phyloP scores from a whole-genome alignment of 2,113 vertebrate genomes.

The Vidua macroura region DNA sequence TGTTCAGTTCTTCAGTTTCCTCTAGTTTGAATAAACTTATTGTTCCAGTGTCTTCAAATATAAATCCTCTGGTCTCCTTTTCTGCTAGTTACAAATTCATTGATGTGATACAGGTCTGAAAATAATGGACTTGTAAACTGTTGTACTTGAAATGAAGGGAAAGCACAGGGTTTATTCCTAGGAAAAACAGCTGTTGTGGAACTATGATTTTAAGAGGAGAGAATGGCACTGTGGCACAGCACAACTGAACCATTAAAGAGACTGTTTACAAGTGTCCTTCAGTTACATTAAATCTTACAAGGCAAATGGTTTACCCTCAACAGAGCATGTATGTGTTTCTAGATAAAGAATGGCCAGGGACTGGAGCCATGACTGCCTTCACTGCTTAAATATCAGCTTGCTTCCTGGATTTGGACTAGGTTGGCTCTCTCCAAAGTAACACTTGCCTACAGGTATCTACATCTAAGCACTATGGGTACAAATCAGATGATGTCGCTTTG shows the following conservation, averaged over 20 bases:
- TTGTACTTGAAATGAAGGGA: not conserved
- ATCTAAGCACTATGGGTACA: not conserved
- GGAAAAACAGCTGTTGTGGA: not conserved
- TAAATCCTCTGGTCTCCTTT: not conserved
- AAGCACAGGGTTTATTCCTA: not conserved
- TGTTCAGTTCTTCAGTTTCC: not conserved
- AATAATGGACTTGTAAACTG: not conserved
- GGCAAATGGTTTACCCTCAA: not conserved
- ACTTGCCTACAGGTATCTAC: not conserved
- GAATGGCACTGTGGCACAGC: not conserved
- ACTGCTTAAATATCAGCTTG: not conserved
- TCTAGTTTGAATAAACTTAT: not conserved
- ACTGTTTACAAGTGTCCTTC: not conserved
- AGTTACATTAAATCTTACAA: not conserved
- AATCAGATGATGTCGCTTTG: not conserved
- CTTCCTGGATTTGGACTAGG: not conserved
- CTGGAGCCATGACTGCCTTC: not conserved
- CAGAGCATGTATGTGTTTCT: not conserved
- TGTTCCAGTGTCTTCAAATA: not conserved
- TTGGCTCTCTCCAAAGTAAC: not conserved
- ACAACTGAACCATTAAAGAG: not conserved
- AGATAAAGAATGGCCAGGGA: not conserved
- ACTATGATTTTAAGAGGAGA: not conserved
- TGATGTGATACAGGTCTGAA: not conserved
- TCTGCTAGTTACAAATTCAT: not conserved